Evolutionary conservation across 2,113 vertebrate species (phyloP).

Genomic region (Leptosomus discolor): DNA sequence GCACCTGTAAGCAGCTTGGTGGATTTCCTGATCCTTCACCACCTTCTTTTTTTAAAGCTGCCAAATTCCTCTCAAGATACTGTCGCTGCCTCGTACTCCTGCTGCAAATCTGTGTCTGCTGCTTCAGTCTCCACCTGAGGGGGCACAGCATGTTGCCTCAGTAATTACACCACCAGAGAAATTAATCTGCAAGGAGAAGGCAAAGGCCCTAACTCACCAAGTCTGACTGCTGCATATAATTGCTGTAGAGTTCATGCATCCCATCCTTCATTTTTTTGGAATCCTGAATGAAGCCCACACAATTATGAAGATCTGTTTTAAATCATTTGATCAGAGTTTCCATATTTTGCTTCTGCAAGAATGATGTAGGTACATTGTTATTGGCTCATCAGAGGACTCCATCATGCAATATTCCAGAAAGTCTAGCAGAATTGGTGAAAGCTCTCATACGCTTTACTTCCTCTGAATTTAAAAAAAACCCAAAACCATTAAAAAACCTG

Average conservation of each 20-base stretch:
- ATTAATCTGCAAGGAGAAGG: neutral
- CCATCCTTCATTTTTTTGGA: slow-evolving; percentile 82
- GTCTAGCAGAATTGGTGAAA: neutral
- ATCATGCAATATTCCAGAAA: neutral
- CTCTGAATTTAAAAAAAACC: neutral
- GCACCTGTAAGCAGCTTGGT: slow-evolving; percentile 75
- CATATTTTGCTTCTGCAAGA: slow-evolving; percentile 77
- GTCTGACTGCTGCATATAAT: slow-evolving; percentile 78
- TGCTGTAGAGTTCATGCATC: slow-evolving; percentile 75
- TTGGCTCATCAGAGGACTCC: neutral
- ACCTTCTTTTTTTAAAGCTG: slow-evolving; percentile 80
- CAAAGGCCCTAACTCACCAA: slow-evolving; percentile 73
- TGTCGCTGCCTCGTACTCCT: slow-evolving; percentile 78
- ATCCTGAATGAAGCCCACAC: slow-evolving; percentile 84
- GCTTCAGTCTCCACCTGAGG: slow-evolving; percentile 79
- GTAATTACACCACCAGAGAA: neutral
- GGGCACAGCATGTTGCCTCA: neutral
- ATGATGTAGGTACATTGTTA: neutral
- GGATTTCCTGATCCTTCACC: slow-evolving; percentile 77
- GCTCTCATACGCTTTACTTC: neutral
- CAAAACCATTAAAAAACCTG: neutral
- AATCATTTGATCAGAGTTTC: slow-evolving; percentile 80
- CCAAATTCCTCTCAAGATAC: slow-evolving; percentile 81
- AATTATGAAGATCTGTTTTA: slow-evolving; percentile 85
- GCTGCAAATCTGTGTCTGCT: slow-evolving; percentile 77